Evolutionary conservation across 2,797 vertebrate genomes (phyloP).

Genomic region (Myioborus miniatus): DNA sequence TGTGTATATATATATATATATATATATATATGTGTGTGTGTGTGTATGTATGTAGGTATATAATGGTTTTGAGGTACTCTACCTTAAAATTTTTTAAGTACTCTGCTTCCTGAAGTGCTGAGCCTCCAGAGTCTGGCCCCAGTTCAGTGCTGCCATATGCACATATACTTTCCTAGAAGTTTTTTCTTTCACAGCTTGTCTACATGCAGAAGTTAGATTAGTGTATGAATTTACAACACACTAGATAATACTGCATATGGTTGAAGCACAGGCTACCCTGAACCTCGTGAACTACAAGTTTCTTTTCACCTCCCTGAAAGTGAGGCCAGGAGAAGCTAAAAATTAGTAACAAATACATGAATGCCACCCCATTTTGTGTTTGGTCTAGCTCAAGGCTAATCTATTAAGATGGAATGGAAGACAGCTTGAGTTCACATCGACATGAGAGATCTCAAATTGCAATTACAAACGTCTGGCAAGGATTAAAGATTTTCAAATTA

Average conservation of each 20-base stretch:
- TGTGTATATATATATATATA: no score
- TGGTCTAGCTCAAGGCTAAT: neutral
- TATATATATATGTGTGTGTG: fast-evolving
- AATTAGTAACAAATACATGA: neutral
- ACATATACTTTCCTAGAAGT: neutral
- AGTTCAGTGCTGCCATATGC: conserved; percentile 13
- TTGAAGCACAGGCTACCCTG: neutral
- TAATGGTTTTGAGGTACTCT: neutral
- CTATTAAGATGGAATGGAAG: neutral
- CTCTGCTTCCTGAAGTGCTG: neutral
- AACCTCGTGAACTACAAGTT: neutral
- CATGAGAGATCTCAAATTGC: neutral
- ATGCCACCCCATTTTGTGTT: neutral
- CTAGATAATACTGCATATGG: neutral
- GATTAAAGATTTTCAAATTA: neutral
- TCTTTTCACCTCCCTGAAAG: neutral
- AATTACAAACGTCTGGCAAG: neutral
- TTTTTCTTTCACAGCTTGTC: conserved; percentile 41
- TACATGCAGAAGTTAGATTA: conserved; percentile 33
- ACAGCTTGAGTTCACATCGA: neutral
- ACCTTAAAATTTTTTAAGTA: neutral
- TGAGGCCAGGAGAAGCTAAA: neutral
- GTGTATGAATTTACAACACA: neutral
- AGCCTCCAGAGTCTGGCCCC: neutral
- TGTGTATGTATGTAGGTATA: fast-evolving